Evolutionary conservation across 2,113 vertebrate genomes (phyloP).

Genomic region (Rhabdomys dilectus): DNA sequence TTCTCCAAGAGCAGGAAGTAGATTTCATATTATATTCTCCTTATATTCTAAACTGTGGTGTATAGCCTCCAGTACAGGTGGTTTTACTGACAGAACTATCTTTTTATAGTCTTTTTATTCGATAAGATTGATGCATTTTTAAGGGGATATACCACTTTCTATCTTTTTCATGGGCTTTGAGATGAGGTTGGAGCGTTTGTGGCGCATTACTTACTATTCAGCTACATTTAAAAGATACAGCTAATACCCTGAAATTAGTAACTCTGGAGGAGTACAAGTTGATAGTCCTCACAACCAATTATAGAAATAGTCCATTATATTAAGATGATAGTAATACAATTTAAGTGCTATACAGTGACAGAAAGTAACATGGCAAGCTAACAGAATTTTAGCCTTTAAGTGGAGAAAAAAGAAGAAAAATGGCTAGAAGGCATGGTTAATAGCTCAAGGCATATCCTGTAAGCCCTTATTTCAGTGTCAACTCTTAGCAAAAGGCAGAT

Average conservation of each 20-base stretch:
- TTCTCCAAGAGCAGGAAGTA: constrained; percentile 60
- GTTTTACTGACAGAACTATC: constrained; percentile 68
- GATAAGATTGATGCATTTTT: constrained; percentile 73
- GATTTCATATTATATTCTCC: constrained; percentile 28
- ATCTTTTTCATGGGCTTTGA: constrained; percentile 64
- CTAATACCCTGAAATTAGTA: constrained; percentile 68
- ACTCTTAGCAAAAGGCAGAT: constrained; percentile 78
- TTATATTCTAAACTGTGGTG: constrained; percentile 35
- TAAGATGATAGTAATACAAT: constrained; percentile 36
- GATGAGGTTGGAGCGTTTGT: constrained; percentile 70
- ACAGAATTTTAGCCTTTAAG: constrained; percentile 69
- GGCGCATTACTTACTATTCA: constrained; percentile 76
- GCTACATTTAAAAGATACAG: constrained; percentile 40
- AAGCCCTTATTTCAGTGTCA: constrained; percentile 60
- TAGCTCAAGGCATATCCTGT: constrained; percentile 20
- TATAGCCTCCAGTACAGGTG: constrained; percentile 41
- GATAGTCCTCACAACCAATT: constrained; percentile 69
- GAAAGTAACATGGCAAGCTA: constrained; percentile 49
- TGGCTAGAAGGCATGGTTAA: constrained; percentile 19
- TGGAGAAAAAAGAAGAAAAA: constrained; percentile 35
- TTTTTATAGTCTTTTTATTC: constrained; percentile 77
- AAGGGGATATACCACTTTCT: constrained; percentile 67
- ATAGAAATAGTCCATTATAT: constrained; percentile 55
- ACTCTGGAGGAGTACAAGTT: constrained; percentile 28
- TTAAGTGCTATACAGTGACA: constrained; percentile 42